These are phyloP conservation scores for Pyxicephalus adspersus DNA, from an alignment of 2,113 vertebrate genomes.

Conservation along the genomic window DNA sequence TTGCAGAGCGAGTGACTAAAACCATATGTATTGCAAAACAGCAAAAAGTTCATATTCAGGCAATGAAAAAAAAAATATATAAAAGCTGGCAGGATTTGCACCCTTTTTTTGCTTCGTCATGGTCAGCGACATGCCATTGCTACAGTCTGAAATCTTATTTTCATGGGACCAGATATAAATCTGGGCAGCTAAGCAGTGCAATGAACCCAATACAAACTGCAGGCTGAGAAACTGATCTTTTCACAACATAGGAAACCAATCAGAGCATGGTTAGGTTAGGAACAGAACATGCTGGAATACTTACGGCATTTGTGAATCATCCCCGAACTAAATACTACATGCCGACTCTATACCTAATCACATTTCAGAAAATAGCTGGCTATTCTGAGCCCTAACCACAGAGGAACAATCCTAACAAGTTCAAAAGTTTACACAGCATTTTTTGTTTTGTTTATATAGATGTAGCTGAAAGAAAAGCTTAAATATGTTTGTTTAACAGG, in stretches of 20 bases:
- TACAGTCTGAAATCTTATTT: no score
- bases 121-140: not conserved
- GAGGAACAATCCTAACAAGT: slow-evolving; percentile 30
- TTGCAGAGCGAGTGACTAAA: no score
- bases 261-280: not conserved
- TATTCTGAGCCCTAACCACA: slow-evolving; percentile 29
- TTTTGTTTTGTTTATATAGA: slow-evolving; percentile 39
- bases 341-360: slow-evolving; percentile 13
- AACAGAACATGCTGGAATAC: slow-evolving; percentile 21
- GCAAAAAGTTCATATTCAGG: not conserved
- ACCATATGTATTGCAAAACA: slow-evolving; percentile 2
- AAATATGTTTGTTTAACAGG: slow-evolving; percentile 25
- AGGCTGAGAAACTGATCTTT: slow-evolving; percentile 6
- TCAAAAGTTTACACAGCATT: slow-evolving; percentile 24
- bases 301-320: slow-evolving; percentile 29
- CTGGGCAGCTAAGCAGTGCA: not conserved
- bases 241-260: slow-evolving; percentile 6
- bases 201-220: not conserved
- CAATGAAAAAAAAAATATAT: not conserved
- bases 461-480: slow-evolving; percentile 27
- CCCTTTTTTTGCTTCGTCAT: slow-evolving; percentile 12
- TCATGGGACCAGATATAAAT: not conserved
- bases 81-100: not conserved
- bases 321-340: not conserved
- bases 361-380: slow-evolving; percentile 7